A percentile compares a stretch with the other conserved stretches of the same genome.
These are phyloP conservation scores for Bombyx mori DNA, from an alignment of 1,140 invertebrate genomes.

Conservation along the genomic window ASM3026992v2 NC_085113.1:6712501-6713000, in stretches of 20 bases:
- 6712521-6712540: conserved; percentile 74
- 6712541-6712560: background rate
- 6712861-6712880: conserved; percentile 26
- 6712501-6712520: conserved; percentile 91
- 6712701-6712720: conserved; percentile 43
- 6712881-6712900: conserved; percentile 39
- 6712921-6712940: conserved; percentile 42
- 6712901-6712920: conserved; percentile 46
- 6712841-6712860: background rate
- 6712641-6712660: conserved; percentile 80
- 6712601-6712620: background rate
- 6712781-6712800: conserved; percentile 19
- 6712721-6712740: conserved; percentile 31
- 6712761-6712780: conserved; percentile 44
- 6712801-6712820: background rate
- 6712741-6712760: conserved; percentile 46
- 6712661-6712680: conserved; percentile 93
- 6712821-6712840: background rate
- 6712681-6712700: conserved; percentile 78
- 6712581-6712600: background rate
- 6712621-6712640: background rate
- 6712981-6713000: conserved; percentile 37
- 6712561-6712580: background rate
- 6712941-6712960: conserved; percentile 42
- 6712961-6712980: conserved; percentile 51